Base-by-base conservation (phyloP, 2,113 vertebrate genomes). In the Caranx ignobilis region DNA sequence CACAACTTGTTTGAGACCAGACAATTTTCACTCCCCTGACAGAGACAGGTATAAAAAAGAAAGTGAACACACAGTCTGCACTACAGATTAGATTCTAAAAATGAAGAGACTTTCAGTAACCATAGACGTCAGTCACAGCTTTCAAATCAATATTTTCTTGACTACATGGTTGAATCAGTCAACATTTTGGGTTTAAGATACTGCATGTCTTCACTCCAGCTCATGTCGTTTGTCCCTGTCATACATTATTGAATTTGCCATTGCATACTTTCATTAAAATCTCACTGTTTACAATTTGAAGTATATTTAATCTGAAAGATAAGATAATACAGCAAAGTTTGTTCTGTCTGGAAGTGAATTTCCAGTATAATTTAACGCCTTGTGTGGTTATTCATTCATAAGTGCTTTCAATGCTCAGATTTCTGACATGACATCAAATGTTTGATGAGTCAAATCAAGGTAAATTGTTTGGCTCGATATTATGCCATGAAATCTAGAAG, bases 1-100 rank as follows among this genome's bases (percentile, higher is more conserved):
- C 96, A 98, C 97, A 94, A 99, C 97, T 90, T 99, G 98, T 96
- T 96, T 99, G 96, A 98, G 97, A 95, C 97, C 98, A 94, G 98
- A 98, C 91, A 97, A 95, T 96, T 98, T 98, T 95, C 96, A 97
- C 95, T 97, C 96, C 95, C 93, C 96, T 93, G 96, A 98, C 95
- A 96, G 96, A 98, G 96, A 99, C 96, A 98, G 97, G 97, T 98
- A 97, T 94, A 69, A 47, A 39, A 77, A 77, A 41, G 2, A 77
- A 71, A 15, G 67, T 35, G 1, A 19, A 63, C 32, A 15, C 41
- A 62, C 56, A 2, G 13, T 2, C 13, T 31, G 10, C 47, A 48
- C 19, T 41, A 65, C 41, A 47, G 15, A 59, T 34, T 59, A 16
- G 19, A 11, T 41, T 70, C 31, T 16, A 11, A 34, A 60, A 16